Percentiles rank a stretch among this genome's conserved stretches.
phyloP scores from a whole-genome alignment of 2,797 vertebrate genomes.

The Acipenser transmontanus region DNA sequence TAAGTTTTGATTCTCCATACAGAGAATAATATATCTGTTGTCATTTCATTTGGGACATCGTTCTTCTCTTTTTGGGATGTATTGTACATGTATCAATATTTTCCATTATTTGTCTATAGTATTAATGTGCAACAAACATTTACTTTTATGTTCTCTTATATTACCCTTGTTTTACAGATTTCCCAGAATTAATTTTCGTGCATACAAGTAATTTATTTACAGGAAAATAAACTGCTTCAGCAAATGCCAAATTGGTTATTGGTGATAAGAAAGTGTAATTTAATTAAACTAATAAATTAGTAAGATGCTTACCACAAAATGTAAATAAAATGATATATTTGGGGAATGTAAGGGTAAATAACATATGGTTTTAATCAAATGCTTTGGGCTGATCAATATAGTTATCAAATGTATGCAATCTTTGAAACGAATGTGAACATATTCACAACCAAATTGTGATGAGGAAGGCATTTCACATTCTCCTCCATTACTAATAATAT shows the following conservation, averaged over 20 bases:
- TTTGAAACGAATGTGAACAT: neutral
- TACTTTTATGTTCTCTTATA: neutral
- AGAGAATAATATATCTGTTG: no score
- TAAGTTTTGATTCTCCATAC: no score
- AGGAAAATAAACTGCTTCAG: conserved; percentile 3
- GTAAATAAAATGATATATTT: neutral
- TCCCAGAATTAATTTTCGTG: neutral
- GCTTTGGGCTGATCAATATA: neutral
- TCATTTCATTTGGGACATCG: neutral
- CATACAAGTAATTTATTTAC: neutral
- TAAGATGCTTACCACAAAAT: neutral
- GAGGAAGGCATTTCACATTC: neutral
- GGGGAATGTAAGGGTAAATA: neutral
- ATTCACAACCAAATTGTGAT: neutral
- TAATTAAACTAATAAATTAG: conserved; percentile 4
- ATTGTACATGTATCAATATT: neutral
- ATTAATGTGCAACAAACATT: neutral
- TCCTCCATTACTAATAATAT: no score
- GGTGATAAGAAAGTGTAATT: neutral
- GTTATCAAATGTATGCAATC: neutral
- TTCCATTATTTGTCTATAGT: neutral
- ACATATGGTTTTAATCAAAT: conserved; percentile 4
- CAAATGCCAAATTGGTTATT: neutral
- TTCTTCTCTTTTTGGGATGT: neutral
- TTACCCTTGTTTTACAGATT: neutral